phyloP scores from a whole-genome alignment of 2,797 vertebrate genomes.

The Nyctalus aviator region DNA sequence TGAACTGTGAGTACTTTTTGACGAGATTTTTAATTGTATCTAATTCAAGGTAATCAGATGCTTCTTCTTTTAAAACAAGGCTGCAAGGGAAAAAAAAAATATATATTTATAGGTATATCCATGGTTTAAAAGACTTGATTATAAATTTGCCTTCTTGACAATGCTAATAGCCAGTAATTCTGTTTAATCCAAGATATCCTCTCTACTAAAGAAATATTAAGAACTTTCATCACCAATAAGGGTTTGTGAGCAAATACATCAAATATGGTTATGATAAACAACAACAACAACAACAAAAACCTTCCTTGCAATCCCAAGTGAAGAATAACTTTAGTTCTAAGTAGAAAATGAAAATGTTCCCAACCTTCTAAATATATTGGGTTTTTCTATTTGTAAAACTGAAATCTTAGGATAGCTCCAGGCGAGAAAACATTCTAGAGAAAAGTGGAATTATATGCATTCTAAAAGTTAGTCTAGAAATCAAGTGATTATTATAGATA shows the following conservation, averaged over 20 bases:
- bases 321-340: neutral
- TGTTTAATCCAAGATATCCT: neutral
- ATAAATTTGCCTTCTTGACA: neutral
- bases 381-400: neutral
- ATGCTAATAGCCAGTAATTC: neutral
- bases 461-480: constrained; percentile 8
- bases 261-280: neutral
- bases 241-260: neutral
- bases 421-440: neutral
- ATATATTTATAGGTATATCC: neutral
- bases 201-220: neutral
- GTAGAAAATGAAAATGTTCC: neutral
- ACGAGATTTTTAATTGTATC: constrained; percentile 98
- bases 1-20: constrained; percentile 98
- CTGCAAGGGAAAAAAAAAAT: constrained; percentile 86
- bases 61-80: constrained; percentile 98
- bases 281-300: neutral
- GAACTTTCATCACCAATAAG: neutral
- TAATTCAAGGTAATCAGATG: constrained; percentile 97
- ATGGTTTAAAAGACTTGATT: neutral
- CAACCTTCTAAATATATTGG: neutral
- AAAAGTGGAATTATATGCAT: neutral
- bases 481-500: neutral
- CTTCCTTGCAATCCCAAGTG: neutral
- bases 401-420: neutral